Conservation (phyloP, 2,797 vertebrate genomes). For the Chrysolophus pictus region DNA sequence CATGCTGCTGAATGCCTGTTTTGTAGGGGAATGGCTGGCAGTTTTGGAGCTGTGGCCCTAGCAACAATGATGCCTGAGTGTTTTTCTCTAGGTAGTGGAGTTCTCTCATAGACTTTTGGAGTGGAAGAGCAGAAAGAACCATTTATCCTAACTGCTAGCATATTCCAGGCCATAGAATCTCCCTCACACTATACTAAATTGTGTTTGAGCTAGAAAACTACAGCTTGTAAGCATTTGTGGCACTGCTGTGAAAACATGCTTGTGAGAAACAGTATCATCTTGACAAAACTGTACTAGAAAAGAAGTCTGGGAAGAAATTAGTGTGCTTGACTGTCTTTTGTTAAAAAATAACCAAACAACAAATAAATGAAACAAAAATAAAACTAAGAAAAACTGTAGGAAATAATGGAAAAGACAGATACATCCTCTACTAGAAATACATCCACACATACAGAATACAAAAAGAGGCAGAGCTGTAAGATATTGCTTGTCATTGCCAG, state of each 20-base stretch:
- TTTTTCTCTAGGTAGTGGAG: background rate
- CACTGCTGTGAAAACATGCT: background rate
- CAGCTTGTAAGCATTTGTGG: background rate
- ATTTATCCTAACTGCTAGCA: background rate
- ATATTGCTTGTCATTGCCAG: background rate
- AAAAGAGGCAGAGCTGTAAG: background rate
- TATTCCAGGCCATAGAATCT: background rate
- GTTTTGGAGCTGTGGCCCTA: conserved; percentile 27
- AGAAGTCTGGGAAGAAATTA: background rate
- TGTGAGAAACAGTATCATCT: background rate
- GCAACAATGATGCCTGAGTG: background rate
- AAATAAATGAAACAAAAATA: background rate
- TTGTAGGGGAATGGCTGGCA: conserved; percentile 37
- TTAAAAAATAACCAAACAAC: background rate
- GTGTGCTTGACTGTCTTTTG: background rate
- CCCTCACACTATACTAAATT: background rate
- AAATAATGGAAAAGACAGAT: background rate
- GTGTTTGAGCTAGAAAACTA: background rate
- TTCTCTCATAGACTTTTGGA: background rate
- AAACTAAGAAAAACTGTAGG: background rate
- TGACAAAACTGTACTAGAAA: background rate
- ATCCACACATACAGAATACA: background rate
- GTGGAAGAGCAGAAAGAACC: background rate
- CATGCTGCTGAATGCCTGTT: conserved; percentile 10
- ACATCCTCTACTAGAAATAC: background rate